Percentiles rank a stretch among this genome's conserved stretches.
Evolutionary conservation across 37 sponge, comb jelly and placozoan species (phyloP).

Genomic region (Aplysina aerophoba): DNA sequence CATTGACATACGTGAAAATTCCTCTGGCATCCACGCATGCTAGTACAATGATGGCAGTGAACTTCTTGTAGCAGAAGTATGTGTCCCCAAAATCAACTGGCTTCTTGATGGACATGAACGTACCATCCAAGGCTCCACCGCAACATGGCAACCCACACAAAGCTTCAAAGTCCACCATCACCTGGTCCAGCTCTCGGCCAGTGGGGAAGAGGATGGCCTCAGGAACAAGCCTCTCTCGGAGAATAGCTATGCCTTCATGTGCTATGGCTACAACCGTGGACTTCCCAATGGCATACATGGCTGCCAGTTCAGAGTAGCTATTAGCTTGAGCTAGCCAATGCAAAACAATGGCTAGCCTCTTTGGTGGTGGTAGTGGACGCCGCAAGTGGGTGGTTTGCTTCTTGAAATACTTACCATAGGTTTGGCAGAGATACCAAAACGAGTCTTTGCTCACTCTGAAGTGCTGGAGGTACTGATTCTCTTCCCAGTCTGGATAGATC

Average conservation of each 20-base stretch:
- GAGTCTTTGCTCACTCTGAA: conserved; percentile 20
- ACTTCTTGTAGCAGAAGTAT: conserved; percentile 33
- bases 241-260: not conserved
- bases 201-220: conserved; percentile 8
- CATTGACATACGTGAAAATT: conserved; percentile 13
- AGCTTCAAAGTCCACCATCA: conserved; percentile 4
- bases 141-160: conserved; percentile 9
- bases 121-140: conserved; percentile 32
- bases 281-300: not conserved
- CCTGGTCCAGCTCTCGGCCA: not conserved
- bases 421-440: conserved; percentile 18
- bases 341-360: conserved; percentile 22
- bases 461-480: conserved; percentile 32
- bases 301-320: not conserved
- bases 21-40: conserved; percentile 34
- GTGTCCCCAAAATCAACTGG: conserved; percentile 6
- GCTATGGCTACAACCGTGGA: conserved; percentile 14
- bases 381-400: conserved; percentile 16
- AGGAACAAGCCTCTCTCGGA: not conserved
- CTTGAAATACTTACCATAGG: conserved; percentile 3
- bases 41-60: conserved; percentile 14
- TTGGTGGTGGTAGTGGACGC: not conserved
- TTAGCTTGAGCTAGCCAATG: conserved; percentile 23
- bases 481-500: conserved; percentile 35
- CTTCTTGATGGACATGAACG: conserved; percentile 26